Conservation (phyloP, 2,797 vertebrate genomes). For the Brotula barbata region DNA sequence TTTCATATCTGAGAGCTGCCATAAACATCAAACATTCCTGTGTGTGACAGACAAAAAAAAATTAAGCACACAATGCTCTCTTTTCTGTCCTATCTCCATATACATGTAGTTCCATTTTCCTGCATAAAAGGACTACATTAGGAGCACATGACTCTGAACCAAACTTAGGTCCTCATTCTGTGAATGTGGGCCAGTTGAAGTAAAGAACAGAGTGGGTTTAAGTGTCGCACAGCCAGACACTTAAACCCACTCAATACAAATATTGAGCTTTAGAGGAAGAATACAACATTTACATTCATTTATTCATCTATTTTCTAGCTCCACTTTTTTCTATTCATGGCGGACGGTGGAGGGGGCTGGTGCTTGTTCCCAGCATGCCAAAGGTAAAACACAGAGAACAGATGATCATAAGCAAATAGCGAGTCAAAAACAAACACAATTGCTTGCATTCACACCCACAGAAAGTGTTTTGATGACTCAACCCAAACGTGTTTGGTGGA, state of each 20-base stretch:
- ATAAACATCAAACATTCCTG: constrained; percentile 21
- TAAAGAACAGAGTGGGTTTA: constrained; percentile 52
- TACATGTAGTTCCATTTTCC: constrained; percentile 60
- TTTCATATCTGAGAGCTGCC: constrained; percentile 13
- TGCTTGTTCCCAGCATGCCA: too few species aligned
- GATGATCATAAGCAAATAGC: too few species aligned
- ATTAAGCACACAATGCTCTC: constrained; percentile 44
- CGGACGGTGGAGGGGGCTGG: too few species aligned
- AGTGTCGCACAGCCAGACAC: constrained; percentile 42
- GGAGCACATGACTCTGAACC: constrained; percentile 72
- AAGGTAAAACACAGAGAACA: too few species aligned
- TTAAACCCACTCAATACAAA: too few species aligned
- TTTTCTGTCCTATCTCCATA: constrained; percentile 51
- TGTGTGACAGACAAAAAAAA: constrained; percentile 28
- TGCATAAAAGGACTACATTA: constrained; percentile 72
- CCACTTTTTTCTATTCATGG: too few species aligned
- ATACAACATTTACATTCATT: constrained; percentile 21
- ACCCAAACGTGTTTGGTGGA: too few species aligned
- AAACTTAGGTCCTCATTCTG: constrained; percentile 76
- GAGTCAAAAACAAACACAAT: too few species aligned
- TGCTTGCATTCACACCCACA: too few species aligned
- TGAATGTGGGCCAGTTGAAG: constrained; percentile 74
- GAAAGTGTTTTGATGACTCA: too few species aligned
- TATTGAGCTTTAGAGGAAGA: constrained; percentile 44
- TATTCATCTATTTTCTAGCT: too few species aligned